These are phyloP conservation scores for Heliconius ethilla DNA, from an alignment of 2,888 invertebrate genomes.

Conservation along the genomic window DNA sequence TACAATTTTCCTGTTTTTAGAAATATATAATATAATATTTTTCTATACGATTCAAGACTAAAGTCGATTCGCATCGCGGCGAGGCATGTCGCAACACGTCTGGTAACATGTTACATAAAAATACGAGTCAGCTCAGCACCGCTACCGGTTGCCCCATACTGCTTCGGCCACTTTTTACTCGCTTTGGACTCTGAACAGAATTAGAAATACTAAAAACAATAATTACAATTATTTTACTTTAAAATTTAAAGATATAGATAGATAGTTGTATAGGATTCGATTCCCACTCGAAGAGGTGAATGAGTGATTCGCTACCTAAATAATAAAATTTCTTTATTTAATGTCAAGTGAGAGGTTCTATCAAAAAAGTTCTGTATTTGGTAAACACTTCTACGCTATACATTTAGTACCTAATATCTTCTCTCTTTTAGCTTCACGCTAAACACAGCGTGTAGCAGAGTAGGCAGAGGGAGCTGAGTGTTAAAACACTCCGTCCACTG, in stretches of 20 bases:
- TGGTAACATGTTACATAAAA: conserved; percentile 73
- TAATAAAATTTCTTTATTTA: too few species aligned
- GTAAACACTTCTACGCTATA: too few species aligned
- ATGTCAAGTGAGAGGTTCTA: too few species aligned
- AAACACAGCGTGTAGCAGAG: fast-evolving
- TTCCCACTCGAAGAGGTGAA: too few species aligned
- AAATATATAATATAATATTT: conserved; percentile 18
- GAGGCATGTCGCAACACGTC: conserved; percentile 57
- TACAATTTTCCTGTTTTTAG: conserved; percentile 6
- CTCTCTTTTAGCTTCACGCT: too few species aligned
- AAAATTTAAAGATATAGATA: too few species aligned
- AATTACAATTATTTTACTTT: not conserved
- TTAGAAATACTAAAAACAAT: conserved; percentile 23
- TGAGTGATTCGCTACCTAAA: too few species aligned
- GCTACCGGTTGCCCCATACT: conserved; percentile 67
- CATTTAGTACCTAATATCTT: too few species aligned
- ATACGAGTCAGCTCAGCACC: conserved; percentile 59
- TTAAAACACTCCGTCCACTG: too few species aligned
- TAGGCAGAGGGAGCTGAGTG: too few species aligned
- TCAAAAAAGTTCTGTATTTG: too few species aligned
- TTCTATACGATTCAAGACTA: conserved; percentile 8
- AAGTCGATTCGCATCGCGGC: conserved; percentile 31
- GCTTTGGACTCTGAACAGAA: conserved; percentile 18
- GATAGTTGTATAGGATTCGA: too few species aligned
- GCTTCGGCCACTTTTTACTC: conserved; percentile 55